Percentiles rank a stretch among this genome's conserved stretches.
These are phyloP conservation scores for Pharmacophagus antenor DNA, from an alignment of 2,888 invertebrate species.

Conservation along the genomic window DNA sequence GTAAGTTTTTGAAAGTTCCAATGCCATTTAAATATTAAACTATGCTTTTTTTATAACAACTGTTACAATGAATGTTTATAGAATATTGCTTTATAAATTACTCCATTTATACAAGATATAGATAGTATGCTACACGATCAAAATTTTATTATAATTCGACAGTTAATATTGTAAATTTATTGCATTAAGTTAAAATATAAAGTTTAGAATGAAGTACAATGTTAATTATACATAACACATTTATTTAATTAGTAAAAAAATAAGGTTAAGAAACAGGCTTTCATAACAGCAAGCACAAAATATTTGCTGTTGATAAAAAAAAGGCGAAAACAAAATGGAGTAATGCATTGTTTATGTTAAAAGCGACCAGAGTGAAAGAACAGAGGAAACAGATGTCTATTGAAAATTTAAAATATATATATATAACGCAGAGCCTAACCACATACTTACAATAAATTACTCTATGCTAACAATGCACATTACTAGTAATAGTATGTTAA, in stretches of 20 bases:
- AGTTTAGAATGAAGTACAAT: constrained; percentile 28
- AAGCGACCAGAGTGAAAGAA: constrained; percentile 70
- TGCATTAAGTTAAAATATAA: constrained; percentile 24
- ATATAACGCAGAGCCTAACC: constrained; percentile 67
- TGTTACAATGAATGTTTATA: constrained; percentile 56
- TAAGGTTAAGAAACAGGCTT: constrained; percentile 27
- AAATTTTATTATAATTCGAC: constrained; percentile 11
- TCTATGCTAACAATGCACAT: constrained; percentile 75
- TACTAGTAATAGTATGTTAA: constrained; percentile 64
- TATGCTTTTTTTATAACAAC: constrained; percentile 35
- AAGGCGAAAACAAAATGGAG: constrained; percentile 43
- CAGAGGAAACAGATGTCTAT: constrained; percentile 51
- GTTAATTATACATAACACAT: constrained; percentile 36
- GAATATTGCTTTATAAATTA: constrained; percentile 48
- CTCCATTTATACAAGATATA: constrained; percentile 28
- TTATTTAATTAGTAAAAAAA: constrained; percentile 37
- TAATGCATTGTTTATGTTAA: constrained; percentile 71
- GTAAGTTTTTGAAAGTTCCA: constrained; percentile 47
- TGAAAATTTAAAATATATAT: constrained; percentile 45
- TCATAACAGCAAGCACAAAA: constrained; percentile 44
- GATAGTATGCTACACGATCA: constrained; percentile 18
- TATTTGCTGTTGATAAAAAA: constrained; percentile 43
- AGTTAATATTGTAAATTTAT: constrained; percentile 3
- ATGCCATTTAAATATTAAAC: constrained; percentile 45
- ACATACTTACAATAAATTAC: constrained; percentile 75